Percentiles rank a stretch among this genome's conserved stretches.
These are phyloP conservation scores for Diploscapter pachys DNA, from an alignment of 1,140 invertebrate genomes.

Conservation along the genomic window DNA sequence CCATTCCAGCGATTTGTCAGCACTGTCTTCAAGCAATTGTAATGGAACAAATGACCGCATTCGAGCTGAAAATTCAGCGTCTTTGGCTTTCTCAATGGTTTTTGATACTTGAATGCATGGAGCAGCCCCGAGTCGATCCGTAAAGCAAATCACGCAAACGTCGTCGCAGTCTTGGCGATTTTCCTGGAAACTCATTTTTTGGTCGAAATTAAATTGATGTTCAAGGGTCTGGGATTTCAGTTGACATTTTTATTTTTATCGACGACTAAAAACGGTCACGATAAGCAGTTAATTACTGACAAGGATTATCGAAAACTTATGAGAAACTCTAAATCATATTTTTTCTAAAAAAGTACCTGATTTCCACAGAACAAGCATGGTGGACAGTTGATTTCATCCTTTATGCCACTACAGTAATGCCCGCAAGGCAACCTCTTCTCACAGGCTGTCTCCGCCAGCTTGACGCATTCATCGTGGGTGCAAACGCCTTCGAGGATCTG, in stretches of 20 bases:
- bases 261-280: too few relatives aligned
- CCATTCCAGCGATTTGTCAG: constrained; percentile 85
- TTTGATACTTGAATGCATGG: constrained; percentile 64
- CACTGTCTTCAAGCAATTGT: constrained; percentile 82
- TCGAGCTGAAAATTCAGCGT: constrained; percentile 70
- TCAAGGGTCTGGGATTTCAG: too few relatives aligned
- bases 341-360: too few relatives aligned
- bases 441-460: constrained; percentile 73
- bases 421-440: constrained; percentile 78
- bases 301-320: too few relatives aligned
- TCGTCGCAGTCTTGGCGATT: constrained; percentile 85
- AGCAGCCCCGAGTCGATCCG: constrained; percentile 85
- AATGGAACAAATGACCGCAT: constrained; percentile 93
- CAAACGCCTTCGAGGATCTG: constrained; percentile 82
- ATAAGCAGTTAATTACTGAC: too few relatives aligned
- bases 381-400: constrained; percentile 76
- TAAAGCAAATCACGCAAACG: constrained; percentile 99
- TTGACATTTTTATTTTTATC: too few relatives aligned
- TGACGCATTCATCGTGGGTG: constrained; percentile 84
- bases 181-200: constrained; percentile 25
- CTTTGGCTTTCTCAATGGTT: constrained; percentile 60
- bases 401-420: constrained; percentile 85
- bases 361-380: constrained; percentile 73
- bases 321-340: too few relatives aligned
- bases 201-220: too few relatives aligned